Evolutionary conservation across 2,797 vertebrate genomes (phyloP).

Genomic region (Xiphorhynchus erythropygius): DNA sequence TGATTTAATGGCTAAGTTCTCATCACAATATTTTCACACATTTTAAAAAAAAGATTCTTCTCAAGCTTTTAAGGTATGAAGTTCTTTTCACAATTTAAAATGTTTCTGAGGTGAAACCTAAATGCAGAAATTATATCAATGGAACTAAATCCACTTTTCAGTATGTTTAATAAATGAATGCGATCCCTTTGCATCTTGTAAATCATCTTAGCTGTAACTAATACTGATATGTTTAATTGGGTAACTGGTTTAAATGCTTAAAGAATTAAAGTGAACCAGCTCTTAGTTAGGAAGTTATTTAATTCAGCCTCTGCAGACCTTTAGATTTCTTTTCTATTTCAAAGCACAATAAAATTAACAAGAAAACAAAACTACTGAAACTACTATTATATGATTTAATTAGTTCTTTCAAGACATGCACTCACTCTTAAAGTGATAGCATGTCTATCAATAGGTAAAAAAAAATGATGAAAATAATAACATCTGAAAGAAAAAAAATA

Average conservation of each 20-base stretch:
- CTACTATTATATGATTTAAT: neutral
- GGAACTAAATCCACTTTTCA: neutral
- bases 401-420: neutral
- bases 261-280: neutral
- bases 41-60: neutral
- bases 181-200: neutral
- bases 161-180: neutral
- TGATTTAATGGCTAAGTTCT: neutral
- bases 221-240: neutral
- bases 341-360: neutral
- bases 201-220: constrained; percentile 5
- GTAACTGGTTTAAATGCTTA: neutral
- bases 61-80: neutral
- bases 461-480: neutral
- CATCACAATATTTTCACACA: neutral
- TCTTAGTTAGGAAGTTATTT: neutral
- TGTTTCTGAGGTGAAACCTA: neutral
- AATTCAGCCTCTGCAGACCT: neutral
- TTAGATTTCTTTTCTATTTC: neutral
- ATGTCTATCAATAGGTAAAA: neutral
- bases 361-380: neutral
- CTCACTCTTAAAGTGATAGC: neutral
- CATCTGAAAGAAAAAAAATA: no score
- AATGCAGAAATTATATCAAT: neutral
- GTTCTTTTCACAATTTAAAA: neutral